A percentile compares a stretch with the other conserved stretches of the same genome.
phyloP scores from a whole-genome alignment of 2,797 vertebrate genomes.

The Diplodus puntazzo region DNA sequence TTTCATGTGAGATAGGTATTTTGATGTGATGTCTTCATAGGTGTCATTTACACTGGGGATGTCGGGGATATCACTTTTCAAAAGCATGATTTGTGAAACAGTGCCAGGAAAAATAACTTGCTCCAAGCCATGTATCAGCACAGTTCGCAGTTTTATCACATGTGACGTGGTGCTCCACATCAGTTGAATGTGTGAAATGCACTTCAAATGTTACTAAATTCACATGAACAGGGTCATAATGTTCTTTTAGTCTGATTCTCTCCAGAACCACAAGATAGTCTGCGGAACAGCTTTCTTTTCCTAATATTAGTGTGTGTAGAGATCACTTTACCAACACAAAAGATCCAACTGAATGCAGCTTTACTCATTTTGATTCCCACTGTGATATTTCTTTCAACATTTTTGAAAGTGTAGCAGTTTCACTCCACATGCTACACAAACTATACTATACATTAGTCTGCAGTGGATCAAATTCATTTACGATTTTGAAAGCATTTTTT shows the following conservation, averaged over 20 bases:
- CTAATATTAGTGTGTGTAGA: background rate
- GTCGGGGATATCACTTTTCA: too few relatives aligned
- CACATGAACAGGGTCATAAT: too few relatives aligned
- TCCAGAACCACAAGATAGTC: background rate
- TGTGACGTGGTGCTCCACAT: background rate
- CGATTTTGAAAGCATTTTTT: background rate
- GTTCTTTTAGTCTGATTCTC: background rate
- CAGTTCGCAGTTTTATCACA: background rate
- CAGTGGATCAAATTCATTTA: background rate
- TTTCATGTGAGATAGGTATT: background rate
- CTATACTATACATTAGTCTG: background rate
- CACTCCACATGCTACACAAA: background rate
- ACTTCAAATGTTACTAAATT: background rate
- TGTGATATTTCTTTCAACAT: background rate
- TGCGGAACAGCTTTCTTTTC: background rate
- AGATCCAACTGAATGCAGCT: background rate
- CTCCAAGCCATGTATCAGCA: too few relatives aligned
- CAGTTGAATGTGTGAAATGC: background rate
- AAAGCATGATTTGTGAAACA: too few relatives aligned
- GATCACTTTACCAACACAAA: background rate
- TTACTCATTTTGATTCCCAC: background rate
- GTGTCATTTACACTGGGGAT: too few relatives aligned
- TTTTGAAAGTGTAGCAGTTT: background rate
- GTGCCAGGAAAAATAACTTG: too few relatives aligned
- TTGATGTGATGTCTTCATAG: background rate